A percentile compares a stretch with the other conserved stretches of the same genome.
These are phyloP conservation scores for Aplocera efformata DNA, from an alignment of 2,888 invertebrate genomes.

Conservation along the genomic window DNA sequence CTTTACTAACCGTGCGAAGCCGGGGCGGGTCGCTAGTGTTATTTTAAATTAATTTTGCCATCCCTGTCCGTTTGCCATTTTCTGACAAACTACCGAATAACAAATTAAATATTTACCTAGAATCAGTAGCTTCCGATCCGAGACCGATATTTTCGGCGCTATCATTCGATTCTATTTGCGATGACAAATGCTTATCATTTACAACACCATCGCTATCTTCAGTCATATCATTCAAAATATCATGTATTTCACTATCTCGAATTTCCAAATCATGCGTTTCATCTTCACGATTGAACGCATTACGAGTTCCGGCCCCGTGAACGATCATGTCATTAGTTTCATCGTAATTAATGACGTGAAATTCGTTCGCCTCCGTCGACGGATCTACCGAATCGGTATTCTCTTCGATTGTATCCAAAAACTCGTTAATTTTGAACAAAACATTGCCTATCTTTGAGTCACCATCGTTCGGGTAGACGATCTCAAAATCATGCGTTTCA, in stretches of 20 bases:
- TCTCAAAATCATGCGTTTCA: slow-evolving; percentile 53
- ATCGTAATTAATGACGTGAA: slow-evolving; percentile 39
- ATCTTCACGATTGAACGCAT: neutral
- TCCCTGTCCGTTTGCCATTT: no score
- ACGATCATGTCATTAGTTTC: slow-evolving; percentile 20
- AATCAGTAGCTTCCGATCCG: slow-evolving; percentile 31
- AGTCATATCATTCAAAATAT: slow-evolving; percentile 25
- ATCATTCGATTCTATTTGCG: slow-evolving; percentile 12
- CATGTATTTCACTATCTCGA: neutral
- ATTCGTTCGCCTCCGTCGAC: slow-evolving; percentile 30
- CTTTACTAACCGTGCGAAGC: no score
- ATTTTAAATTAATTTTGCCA: no score
- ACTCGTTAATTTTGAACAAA: slow-evolving; percentile 40
- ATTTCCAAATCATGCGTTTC: neutral
- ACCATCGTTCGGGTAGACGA: slow-evolving; percentile 41
- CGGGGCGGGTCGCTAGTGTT: no score
- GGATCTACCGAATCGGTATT: slow-evolving; percentile 37
- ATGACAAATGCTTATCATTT: slow-evolving; percentile 36
- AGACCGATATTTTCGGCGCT: slow-evolving; percentile 14
- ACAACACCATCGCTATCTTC: slow-evolving; percentile 45
- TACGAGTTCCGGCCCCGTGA: neutral
- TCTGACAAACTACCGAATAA: neutral
- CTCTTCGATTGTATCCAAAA: slow-evolving; percentile 56
- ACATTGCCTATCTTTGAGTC: slow-evolving; percentile 25
- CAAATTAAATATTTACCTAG: slow-evolving; percentile 35